Evolutionary conservation across 2,113 vertebrate species (phyloP), one percentile per base, ranked within the genome.

Genomic region (Salminus brasiliensis): DNA sequence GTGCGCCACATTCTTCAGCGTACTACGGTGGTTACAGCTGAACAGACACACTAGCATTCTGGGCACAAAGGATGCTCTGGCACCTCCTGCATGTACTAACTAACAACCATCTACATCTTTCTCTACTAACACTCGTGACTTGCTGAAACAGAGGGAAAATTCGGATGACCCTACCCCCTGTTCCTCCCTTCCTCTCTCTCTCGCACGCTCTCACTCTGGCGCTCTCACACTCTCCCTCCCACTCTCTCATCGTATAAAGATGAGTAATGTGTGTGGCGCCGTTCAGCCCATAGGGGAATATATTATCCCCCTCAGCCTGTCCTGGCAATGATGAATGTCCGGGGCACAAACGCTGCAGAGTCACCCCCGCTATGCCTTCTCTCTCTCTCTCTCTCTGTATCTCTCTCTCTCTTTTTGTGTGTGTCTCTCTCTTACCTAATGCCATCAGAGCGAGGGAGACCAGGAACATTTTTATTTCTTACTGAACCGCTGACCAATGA

Each of bases 281-380:
- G 66, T 80, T 65, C 81, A 80, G 81, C 63, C 73, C 83, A 82
- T 76, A 62, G 81, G 80, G 80, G 73, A 79, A 79, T 82, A 80
- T 79, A 80, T 82, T 80, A 82, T 79, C 59, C 67, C 36, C 67
- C 80, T 81, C 68, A 59, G 76, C 67, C 79, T 81, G 75, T 79
- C 59, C 72, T 76, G 72, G 68, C 47, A 79, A 72, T 78, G 80
- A 82, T 81, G 76, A 82, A 85, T 85, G 83, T 82, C 52, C 83
- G 74, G 21, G 60, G 73, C 25, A 12, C 74, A 71, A 68, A 53
- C 69, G 39, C 78, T 77, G 82, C 78, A 59, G 72, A 80, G 82
- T 73, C 78, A 68, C 73, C 63, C 78, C 62, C 57, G 59, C 67
- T 75, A 69, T 76, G 41, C 29, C 39, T 72, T 16, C 15, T 74